A percentile compares a stretch with the other conserved stretches of the same genome.
These are phyloP conservation scores for Anhinga anhinga DNA, from an alignment of 2,113 vertebrate species.

Conservation along the genomic window DNA sequence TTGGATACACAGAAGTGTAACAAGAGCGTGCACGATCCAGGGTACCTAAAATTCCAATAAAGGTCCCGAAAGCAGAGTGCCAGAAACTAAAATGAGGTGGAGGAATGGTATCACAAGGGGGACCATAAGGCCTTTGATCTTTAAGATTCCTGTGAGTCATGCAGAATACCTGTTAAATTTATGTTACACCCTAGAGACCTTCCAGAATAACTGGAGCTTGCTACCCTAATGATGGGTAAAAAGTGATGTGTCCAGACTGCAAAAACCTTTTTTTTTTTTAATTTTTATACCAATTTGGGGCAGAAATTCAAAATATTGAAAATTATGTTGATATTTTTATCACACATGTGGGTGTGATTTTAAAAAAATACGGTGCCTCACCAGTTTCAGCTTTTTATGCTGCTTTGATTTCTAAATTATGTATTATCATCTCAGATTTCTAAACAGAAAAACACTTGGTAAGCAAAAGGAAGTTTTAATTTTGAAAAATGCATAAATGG, in stretches of 20 bases:
- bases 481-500: not conserved
- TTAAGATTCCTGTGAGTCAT: not conserved
- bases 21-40: not conserved
- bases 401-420: not conserved
- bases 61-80: not conserved
- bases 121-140: not conserved
- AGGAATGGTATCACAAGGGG: not conserved
- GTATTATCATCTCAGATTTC: not conserved
- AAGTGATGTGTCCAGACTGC: not conserved
- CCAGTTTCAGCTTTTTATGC: not conserved
- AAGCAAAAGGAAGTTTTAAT: not conserved
- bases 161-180: not conserved
- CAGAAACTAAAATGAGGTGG: not conserved
- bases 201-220: not conserved
- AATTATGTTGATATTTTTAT: not conserved
- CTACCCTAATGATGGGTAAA: not conserved
- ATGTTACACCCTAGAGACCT: not conserved
- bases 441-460: fast-evolving
- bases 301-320: not conserved
- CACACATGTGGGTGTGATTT: too few relatives aligned
- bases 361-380: not conserved
- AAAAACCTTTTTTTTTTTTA: not conserved
- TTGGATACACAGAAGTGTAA: not conserved
- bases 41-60: not conserved
- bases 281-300: not conserved